Evolutionary conservation across 1,140 invertebrate species (phyloP).

Genomic region (Spodoptera litura): DNA sequence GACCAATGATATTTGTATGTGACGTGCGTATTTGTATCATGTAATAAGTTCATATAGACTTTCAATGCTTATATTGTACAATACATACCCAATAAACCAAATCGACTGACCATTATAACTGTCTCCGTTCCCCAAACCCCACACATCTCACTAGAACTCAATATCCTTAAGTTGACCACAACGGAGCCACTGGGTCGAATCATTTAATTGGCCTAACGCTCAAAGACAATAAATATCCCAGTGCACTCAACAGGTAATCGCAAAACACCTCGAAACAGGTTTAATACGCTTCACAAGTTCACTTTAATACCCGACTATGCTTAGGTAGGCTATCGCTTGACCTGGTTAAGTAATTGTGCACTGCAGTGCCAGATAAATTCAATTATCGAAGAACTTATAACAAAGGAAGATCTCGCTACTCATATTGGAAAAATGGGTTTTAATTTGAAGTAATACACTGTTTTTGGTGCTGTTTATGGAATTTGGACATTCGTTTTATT

Average conservation of each 20-base stretch:
- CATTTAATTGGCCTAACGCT: conserved; percentile 17
- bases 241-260: conserved; percentile 21
- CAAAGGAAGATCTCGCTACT: too few species aligned
- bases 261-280: conserved; percentile 13
- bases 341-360: neutral
- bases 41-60: too few species aligned
- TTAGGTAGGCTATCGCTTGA: neutral
- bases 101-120: conserved; percentile 10
- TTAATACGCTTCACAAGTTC: conserved; percentile 10
- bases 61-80: neutral
- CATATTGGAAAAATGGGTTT: too few species aligned
- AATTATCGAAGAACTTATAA: too few species aligned
- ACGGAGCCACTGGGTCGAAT: conserved; percentile 12
- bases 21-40: too few species aligned
- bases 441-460: too few species aligned
- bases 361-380: neutral
- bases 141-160: neutral
- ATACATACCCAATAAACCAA: neutral
- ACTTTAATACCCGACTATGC: neutral
- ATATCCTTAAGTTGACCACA: conserved; percentile 17
- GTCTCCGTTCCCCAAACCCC: neutral
- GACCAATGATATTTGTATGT: too few species aligned
- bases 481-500: too few species aligned
- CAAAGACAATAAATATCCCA: conserved; percentile 17
- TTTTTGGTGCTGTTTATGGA: too few species aligned